Conservation (phyloP, 2,888 invertebrate species). For the Macaria notata region DNA sequence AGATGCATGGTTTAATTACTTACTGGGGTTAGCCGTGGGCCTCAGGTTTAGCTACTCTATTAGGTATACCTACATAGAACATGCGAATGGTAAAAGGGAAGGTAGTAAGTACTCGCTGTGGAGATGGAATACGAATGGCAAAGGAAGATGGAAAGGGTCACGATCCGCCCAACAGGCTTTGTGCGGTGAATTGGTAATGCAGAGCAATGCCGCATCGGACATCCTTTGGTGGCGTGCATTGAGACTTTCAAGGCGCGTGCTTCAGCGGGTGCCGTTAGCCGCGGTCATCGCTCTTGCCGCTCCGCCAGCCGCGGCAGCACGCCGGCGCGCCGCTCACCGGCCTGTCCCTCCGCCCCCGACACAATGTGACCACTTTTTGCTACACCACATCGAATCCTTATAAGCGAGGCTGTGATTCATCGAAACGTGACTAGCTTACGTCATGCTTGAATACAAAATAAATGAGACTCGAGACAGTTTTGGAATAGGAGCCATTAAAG, state of each 20-base stretch:
- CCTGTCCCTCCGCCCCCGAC: conserved; percentile 14
- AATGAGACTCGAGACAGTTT: conserved; percentile 17
- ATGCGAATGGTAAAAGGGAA: neutral
- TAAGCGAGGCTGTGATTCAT: conserved; percentile 28
- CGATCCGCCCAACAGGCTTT: no score
- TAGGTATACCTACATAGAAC: neutral
- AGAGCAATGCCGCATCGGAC: conserved; percentile 24
- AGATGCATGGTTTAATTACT: no score
- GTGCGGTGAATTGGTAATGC: conserved; percentile 12
- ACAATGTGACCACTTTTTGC: conserved; percentile 15
- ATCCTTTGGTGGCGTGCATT: conserved; percentile 44
- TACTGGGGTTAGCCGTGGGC: no score
- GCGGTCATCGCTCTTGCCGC: conserved; percentile 74
- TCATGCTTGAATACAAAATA: conserved; percentile 19
- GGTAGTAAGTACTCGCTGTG: neutral
- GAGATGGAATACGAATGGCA: no score
- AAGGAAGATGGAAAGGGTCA: no score
- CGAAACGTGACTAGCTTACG: conserved; percentile 28
- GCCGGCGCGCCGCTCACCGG: conserved; percentile 31
- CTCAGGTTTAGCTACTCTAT: neutral
- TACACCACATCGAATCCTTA: conserved; percentile 21
- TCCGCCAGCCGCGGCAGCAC: conserved; percentile 48
- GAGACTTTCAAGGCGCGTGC: conserved; percentile 42
- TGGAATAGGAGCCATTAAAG: conserved; percentile 12
- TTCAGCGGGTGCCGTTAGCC: conserved; percentile 64